Conservation (phyloP, 2,797 vertebrate genomes). For the Coreius guichenoti region DNA sequence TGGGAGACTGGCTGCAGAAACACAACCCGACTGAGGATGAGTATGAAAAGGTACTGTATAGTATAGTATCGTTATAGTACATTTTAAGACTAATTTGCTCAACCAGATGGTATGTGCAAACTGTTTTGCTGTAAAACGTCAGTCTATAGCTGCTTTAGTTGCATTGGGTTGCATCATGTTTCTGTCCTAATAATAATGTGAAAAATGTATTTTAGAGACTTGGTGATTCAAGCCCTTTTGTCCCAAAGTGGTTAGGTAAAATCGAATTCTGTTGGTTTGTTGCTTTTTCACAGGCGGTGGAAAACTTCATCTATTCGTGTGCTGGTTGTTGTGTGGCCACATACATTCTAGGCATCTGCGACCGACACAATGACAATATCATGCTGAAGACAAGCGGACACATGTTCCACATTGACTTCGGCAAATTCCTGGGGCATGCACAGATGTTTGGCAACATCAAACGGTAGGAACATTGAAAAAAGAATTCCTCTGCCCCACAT, state of each 20-base stretch:
- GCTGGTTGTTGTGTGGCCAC: constrained; percentile 98
- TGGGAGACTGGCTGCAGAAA: constrained; percentile 96
- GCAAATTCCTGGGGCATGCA: constrained; percentile 94
- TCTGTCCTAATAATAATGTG: not conserved
- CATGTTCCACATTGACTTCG: constrained; percentile 99
- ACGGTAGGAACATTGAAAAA: constrained; percentile 76
- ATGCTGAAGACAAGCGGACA: constrained; percentile 97
- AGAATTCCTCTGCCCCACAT: not conserved
- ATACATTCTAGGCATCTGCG: constrained; percentile 95
- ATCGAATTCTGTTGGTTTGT: not conserved
- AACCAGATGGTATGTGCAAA: not conserved
- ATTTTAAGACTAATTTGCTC: not conserved
- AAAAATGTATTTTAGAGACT: not conserved
- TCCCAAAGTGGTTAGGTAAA: not conserved
- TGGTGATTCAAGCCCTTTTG: not conserved
- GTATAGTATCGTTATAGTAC: not conserved
- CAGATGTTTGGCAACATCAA: constrained; percentile 99
- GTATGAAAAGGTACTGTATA: constrained; percentile 89
- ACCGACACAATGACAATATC: constrained; percentile 98
- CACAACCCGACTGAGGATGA: constrained; percentile 93
- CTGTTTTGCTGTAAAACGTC: not conserved
- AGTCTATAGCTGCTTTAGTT: not conserved
- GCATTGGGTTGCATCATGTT: constrained; percentile 37
- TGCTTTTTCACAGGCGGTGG: constrained; percentile 84
- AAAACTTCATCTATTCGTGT: constrained; percentile 98